Conservation (phyloP, 1,140 invertebrate species). For the Drosophila jambulina region DNA sequence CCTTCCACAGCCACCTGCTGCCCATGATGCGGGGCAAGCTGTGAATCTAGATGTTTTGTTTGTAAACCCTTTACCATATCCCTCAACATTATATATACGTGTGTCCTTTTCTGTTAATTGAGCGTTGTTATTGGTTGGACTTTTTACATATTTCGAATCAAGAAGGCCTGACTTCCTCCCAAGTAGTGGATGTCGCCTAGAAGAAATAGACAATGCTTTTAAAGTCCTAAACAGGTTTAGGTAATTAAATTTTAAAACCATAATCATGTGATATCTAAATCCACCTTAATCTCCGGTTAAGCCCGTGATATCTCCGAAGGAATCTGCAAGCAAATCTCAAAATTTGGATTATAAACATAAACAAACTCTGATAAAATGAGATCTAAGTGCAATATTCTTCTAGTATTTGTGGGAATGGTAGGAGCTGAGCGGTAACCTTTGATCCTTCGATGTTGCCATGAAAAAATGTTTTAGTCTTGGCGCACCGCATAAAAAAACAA, state of each 20-base stretch:
- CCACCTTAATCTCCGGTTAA: neutral
- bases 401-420: neutral
- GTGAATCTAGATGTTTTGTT: constrained; percentile 67
- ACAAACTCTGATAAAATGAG: neutral
- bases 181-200: neutral
- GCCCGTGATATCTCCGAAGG: fast-evolving
- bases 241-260: neutral
- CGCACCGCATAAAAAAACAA: neutral
- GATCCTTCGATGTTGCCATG: neutral
- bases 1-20: constrained; percentile 91
- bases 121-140: neutral
- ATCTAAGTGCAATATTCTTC: neutral
- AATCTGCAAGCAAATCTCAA: neutral
- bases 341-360: neutral
- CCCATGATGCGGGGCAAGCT: constrained; percentile 90
- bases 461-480: neutral
- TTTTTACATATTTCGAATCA: neutral
- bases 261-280: neutral
- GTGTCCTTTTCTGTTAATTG: neutral
- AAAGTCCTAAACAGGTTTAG: neutral
- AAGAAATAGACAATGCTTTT: neutral
- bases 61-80: neutral
- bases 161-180: too few species aligned
- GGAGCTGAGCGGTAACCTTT: too few species aligned
- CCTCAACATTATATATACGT: neutral